Evolutionary conservation across 2,113 vertebrate species (phyloP), one percentile per base, ranked within the genome.

Genomic region (Alces alces): DNA sequence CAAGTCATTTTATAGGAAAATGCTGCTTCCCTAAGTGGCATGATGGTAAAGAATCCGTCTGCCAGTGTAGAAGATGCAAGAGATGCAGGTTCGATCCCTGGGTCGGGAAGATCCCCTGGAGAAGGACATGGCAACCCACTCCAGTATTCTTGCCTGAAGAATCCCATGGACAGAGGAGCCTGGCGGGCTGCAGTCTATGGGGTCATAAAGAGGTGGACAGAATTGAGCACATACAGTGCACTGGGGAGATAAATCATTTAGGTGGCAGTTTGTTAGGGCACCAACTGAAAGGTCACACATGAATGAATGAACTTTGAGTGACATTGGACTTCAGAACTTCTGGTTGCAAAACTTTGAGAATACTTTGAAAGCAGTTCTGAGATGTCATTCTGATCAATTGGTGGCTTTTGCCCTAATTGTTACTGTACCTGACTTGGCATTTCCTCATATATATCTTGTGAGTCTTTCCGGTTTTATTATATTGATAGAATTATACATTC

Each of bases 371-470:
- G 52, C 54, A 28, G 25, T 61, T 58, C 33, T 3, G 10, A 60
- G 19, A 3, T 86, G 1, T 28, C 12, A 3, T 4, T 30, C 33
- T 95, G 3, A 78, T 11, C 28, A 8, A 0, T 57, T 52, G 28
- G 23, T 90, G 10, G 2, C 21, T 89, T 95, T 43, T 39, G 33
- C 12, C 39, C 55, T 66, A 2, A 28, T 16, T 88, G 47, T 96
- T 83, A 45, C 60, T 93, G 50, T 21, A 52, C 66, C 33, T 55
- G 7, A n/a, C 36, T 61, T 84, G 43, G 19, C 1, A 3, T 33
- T 27, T 61, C 10, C 7, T 66, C 30, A 21, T 66, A 0, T 78
- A 28, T 47, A 7, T 54, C 36, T 36, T 84, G 3, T 19, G 43
- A 55, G 47, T 58, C 25, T 61, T 89, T 95, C 45, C 39, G 10